phyloP scores from a whole-genome alignment of 2,888 invertebrate species.

The Chelonus formosanus region DNA sequence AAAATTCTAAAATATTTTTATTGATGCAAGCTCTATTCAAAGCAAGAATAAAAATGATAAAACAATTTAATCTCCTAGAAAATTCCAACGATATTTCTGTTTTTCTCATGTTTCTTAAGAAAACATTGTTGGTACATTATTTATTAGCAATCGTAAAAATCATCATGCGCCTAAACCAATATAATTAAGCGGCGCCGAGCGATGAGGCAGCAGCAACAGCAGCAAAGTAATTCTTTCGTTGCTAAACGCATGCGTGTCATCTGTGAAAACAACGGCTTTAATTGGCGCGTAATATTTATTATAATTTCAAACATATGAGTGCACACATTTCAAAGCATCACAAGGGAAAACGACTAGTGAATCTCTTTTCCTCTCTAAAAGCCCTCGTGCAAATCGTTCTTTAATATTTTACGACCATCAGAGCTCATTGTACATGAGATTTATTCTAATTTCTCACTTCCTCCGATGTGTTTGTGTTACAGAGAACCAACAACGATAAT shows the following conservation, averaged over 20 bases:
- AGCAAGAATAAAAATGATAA: not conserved
- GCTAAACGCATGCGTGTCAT: constrained; percentile 49
- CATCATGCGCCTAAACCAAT: constrained; percentile 53
- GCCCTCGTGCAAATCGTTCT: constrained; percentile 28
- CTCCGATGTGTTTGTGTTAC: not conserved
- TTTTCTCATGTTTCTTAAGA: constrained; percentile 39
- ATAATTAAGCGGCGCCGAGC: constrained; percentile 53
- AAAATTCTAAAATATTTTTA: not conserved
- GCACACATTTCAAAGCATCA: constrained; percentile 27
- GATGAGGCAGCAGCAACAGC: constrained; percentile 21
- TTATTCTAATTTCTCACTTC: constrained; percentile 41
- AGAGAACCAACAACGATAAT: no score
- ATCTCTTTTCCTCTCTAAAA: constrained; percentile 19
- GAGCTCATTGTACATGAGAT: constrained; percentile 38
- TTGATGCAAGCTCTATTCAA: no score
- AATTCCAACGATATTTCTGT: not conserved
- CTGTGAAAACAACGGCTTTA: constrained; percentile 61
- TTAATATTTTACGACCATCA: no score
- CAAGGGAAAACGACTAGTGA: constrained; percentile 18
- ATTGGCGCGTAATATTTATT: constrained; percentile 58
- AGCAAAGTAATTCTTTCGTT: constrained; percentile 3
- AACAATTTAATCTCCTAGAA: not conserved
- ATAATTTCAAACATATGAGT: constrained; percentile 59
- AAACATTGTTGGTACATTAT: constrained; percentile 49
- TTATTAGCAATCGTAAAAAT: constrained; percentile 57